Base-by-base conservation (phyloP, 2,797 vertebrate species). In the Sebastes vulpes region DNA sequence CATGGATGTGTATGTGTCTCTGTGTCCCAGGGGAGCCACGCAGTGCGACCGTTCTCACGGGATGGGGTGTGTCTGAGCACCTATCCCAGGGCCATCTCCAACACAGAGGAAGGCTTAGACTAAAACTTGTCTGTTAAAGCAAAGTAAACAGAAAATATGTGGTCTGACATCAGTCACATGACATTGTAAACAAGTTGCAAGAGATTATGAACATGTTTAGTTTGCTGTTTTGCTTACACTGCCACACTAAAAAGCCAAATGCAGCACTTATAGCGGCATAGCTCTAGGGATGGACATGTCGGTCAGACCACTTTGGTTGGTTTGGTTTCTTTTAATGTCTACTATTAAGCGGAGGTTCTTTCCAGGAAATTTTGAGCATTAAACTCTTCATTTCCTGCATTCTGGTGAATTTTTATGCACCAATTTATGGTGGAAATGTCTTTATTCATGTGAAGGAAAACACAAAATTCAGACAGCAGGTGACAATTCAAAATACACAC, bases 11-110 rank as follows among this genome's bases (percentile, higher is more conserved):
- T 50, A 52, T 70, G 25, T 81, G 48, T 78, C 12, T 75, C 25
- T 69, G 57, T 52, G 73, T 86, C 63, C 79, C 81, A 67, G 86
- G 88, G 84, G 89, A 91, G 79, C 74, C n/a, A 3, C 16, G 35
- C 65, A 48, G 60, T 60, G 60, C 10, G 63, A 23, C 46, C 16
- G 87, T 94, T 95, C 94, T 94, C 92, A 92, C 88, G 85, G 92
- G 88, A 76, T 50, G 65, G 85, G 80, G 61, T 86, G 70, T 83
- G 86, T 83, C 82, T 87, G 77, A 66, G 23, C 85, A 91, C 71
- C 83, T 86, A 76, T 79, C 92, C 89, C 69, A 83, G 75, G 46
- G 88, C 70, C 83, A 81, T 82, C 76, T 80, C 83, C 58, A 42
- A 77, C 81, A 79, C 82, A 82, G 81, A 75, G 23, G 52, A 54